phyloP scores from a whole-genome alignment of 1,140 invertebrate genomes.

The Arctopsyche grandis region DNA sequence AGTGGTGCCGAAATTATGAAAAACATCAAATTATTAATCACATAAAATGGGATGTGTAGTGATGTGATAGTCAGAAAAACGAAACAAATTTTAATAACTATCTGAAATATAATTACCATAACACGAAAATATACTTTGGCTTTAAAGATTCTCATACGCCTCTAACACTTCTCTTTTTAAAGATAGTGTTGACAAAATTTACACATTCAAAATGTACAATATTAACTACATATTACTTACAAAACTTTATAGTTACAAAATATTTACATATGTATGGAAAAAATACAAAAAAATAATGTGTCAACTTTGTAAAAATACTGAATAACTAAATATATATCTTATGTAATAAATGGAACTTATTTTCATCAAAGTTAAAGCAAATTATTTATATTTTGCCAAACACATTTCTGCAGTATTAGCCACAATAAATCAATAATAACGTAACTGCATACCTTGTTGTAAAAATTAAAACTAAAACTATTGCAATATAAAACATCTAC shows the following conservation, averaged over 20 bases:
- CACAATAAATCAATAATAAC: conserved; percentile 24
- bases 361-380: neutral
- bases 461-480: conserved; percentile 39
- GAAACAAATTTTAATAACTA: conserved; percentile 15
- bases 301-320: conserved; percentile 43
- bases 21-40: neutral
- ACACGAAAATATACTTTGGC: conserved; percentile 41
- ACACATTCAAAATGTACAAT: conserved; percentile 24
- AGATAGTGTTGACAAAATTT: conserved; percentile 20
- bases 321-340: conserved; percentile 24
- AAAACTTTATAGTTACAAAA: conserved; percentile 30
- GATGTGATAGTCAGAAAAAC: conserved; percentile 27
- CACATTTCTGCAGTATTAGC: neutral
- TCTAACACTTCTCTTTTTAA: conserved; percentile 14
- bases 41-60: neutral
- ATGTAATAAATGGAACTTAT: conserved; percentile 11
- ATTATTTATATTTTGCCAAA: neutral
- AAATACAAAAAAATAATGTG: conserved; percentile 18
- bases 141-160: conserved; percentile 7
- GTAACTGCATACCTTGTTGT: neutral
- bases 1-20: neutral
- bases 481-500: conserved; percentile 22
- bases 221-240: conserved; percentile 34
- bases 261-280: conserved; percentile 33
- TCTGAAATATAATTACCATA: conserved; percentile 31